These are phyloP conservation scores for Invenusta paracnida DNA, from an alignment of 2,888 invertebrate species.

Conservation along the genomic window DNA sequence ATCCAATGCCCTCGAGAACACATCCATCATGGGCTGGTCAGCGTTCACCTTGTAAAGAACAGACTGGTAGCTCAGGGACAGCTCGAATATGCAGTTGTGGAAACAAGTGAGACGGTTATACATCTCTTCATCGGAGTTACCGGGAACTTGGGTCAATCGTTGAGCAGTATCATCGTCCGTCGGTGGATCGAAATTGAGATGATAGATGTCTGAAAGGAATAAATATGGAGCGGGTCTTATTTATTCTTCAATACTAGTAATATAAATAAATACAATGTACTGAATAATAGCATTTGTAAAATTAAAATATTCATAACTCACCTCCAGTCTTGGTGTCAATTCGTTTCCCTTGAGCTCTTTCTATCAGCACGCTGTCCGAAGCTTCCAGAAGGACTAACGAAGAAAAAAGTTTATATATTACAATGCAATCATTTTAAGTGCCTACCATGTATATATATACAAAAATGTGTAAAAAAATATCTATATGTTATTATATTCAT, in stretches of 20 bases:
- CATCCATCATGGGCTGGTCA: slow-evolving; percentile 61
- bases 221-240: background rate
- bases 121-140: slow-evolving; percentile 54
- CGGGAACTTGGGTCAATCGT: slow-evolving; percentile 53
- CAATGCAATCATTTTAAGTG: too few species aligned
- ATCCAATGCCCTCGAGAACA: slow-evolving; percentile 56
- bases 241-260: too few species aligned
- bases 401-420: too few species aligned
- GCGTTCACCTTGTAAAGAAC: slow-evolving; percentile 56
- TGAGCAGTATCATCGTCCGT: slow-evolving; percentile 51
- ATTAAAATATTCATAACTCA: too few species aligned
- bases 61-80: slow-evolving; percentile 51
- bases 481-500: too few species aligned
- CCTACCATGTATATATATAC: too few species aligned
- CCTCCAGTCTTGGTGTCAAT: slow-evolving; percentile 59
- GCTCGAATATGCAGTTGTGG: slow-evolving; percentile 54
- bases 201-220: slow-evolving; percentile 55
- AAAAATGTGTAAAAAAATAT: too few species aligned
- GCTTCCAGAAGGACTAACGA: slow-evolving; percentile 50
- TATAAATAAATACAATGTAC: too few species aligned
- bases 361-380: slow-evolving; percentile 58
- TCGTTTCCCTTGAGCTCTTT: slow-evolving; percentile 58
- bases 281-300: too few species aligned
- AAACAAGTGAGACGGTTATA: slow-evolving; percentile 54
- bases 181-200: slow-evolving; percentile 60